Conservation (phyloP, 2,888 invertebrate species). For the Andrena camellia region DNA sequence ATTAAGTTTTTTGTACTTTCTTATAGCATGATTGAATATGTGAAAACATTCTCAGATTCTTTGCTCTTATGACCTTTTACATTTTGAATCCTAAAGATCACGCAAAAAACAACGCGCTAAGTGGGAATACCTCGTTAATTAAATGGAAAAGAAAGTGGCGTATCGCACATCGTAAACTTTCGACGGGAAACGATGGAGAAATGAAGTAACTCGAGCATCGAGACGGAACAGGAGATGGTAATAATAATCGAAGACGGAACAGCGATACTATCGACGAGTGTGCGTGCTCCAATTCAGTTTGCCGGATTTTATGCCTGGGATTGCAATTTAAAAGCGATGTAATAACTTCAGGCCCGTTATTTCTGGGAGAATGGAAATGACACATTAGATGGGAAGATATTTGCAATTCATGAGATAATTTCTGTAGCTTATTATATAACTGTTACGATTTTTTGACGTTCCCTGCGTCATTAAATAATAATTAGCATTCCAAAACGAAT, state of each 20-base stretch:
- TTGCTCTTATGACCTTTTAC: too few species aligned
- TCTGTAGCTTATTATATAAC: neutral
- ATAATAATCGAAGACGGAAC: neutral
- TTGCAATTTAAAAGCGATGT: neutral
- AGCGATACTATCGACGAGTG: neutral
- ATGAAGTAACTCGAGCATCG: neutral
- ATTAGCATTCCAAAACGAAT: too few species aligned
- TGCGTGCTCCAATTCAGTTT: constrained; percentile 1
- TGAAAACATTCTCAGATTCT: too few species aligned
- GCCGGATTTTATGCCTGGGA: neutral
- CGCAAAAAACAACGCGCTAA: too few species aligned
- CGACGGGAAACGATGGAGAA: neutral
- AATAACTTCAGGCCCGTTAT: neutral
- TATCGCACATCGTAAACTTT: neutral
- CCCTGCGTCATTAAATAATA: too few species aligned
- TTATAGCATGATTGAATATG: too few species aligned
- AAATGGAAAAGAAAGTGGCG: constrained; percentile 7
- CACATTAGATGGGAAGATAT: neutral
- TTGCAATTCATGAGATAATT: neutral
- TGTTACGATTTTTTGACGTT: neutral
- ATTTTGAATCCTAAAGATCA: too few species aligned
- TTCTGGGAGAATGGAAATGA: neutral
- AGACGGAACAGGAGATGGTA: neutral
- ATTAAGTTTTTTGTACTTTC: too few species aligned
- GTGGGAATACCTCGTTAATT: neutral